Evolutionary conservation across 2,113 vertebrate genomes (phyloP), one percentile per base, ranked within the genome.

Genomic region (Triplophysa dalaica): DNA sequence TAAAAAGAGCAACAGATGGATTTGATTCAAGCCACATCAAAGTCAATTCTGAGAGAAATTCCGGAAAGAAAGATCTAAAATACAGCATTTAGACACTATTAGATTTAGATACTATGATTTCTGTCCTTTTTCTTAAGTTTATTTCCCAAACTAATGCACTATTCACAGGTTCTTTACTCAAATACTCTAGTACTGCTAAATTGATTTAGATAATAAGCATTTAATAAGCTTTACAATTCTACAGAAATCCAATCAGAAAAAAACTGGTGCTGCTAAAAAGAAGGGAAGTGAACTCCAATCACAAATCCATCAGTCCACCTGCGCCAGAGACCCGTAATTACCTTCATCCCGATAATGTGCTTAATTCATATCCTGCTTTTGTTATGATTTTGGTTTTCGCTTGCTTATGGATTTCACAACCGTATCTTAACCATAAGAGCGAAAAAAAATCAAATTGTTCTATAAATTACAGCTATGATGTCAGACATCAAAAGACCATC

Each of bases 291-390:
- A 91, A 87, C 82, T 88, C 88, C 90, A 88, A 92, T 91, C 92
- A 89, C 88, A 89, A 89, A 90, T 89, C 87, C 89, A 89, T 84
- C 85, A 84, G 81, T 90, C 88, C 87, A 83, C 82, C 85, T 78
- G 85, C 80, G 77, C 85, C 58, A 67, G 81, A 78, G 87, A 82
- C 88, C 87, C 73, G 89, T 89, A 93, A 94, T 93, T 93, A 93
- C 91, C 90, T 90, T 88, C 79, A 79, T 82, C 87, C 90, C 89
- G 89, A 93, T 92, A 92, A 92, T 92, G 89, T 90, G 88, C 89
- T 91, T 92, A 92, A 92, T 92, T 92, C 92, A 90, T 92, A 93
- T 50, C 8, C 14, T 13, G 33, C 91, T 91, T 90, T 88, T 17
- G 85, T 90, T 88, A 50, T 80, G 17, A 65, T 22, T 65, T 61